Conservation (phyloP, 2,797 vertebrate genomes). For the Poliocrania exsul region DNA sequence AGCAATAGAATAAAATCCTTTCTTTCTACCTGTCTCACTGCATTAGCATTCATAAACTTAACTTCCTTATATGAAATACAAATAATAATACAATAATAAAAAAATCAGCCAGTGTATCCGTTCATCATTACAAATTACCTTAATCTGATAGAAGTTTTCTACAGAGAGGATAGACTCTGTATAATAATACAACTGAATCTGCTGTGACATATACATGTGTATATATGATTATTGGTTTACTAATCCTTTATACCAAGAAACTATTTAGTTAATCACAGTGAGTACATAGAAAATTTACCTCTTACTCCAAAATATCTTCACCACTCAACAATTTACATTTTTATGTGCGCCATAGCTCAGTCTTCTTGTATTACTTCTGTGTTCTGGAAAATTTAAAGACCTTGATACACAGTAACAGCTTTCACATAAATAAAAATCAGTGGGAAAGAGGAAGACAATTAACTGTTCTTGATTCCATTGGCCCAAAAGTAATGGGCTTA, state of each 20-base stretch:
- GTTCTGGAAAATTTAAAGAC: neutral
- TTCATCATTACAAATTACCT: neutral
- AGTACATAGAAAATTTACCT: neutral
- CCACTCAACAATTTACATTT: neutral
- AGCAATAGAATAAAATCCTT: neutral
- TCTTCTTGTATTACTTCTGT: neutral
- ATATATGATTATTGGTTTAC: neutral
- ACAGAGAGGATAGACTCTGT: neutral
- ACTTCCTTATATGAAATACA: neutral
- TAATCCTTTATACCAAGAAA: neutral
- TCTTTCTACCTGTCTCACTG: neutral
- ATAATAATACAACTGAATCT: neutral
- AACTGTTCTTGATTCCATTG: neutral
- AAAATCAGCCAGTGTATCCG: neutral
- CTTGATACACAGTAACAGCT: neutral
- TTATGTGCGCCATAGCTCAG: neutral
- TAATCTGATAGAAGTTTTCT: neutral
- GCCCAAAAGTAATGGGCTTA: neutral
- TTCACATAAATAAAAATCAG: neutral
- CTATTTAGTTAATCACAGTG: neutral
- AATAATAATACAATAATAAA: neutral
- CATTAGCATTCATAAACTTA: neutral
- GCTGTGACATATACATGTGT: neutral
- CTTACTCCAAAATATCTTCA: neutral
- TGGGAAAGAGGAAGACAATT: neutral